Evolutionary conservation across 92 coral and sea anemone genomes (phyloP), one percentile per base, ranked within the genome.

Genomic region (Chrysogorgia sp.): DNA sequence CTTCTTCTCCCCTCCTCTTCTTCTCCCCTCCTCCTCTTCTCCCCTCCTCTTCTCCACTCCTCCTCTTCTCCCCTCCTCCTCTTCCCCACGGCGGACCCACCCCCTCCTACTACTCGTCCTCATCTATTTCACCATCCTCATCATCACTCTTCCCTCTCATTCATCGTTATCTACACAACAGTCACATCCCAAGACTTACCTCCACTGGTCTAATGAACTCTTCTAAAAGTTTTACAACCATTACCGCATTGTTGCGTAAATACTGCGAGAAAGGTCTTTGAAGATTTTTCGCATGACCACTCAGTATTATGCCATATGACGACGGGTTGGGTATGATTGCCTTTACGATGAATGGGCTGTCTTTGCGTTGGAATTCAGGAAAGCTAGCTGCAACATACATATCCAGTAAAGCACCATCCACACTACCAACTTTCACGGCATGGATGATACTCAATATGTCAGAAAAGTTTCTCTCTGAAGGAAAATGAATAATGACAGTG

Each of bases 241-340:
- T 6, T 17, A 55, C 74, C 24, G 74, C 74, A 29, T 67, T 67
- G 25, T 67, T 43, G 10, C 40, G 53, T 1, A 67, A 48, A 67
- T 40, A 37, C 2, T 2, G 15, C 33, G 30, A 29, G 24, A 67
- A 67, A 20, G 74, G 74, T 14, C 40, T 40, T 14, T 48, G 56
- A 22, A 67, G 74, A 17, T 67, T 67, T 24, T 3, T 37, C 20
- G 56, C 74, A 67, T 67, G 74, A 1, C 74, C 74, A 67, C 53
- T 48, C 6, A 67, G 40, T 48, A 20, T 34, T 17, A 67, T 23
- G 53, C 74, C 74, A n/a, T 43, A 67, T 10, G 34, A 13, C 1
- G 55, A 40, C 6, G 74, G 74, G 40, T 67, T 67, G 9, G 35
- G 12, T 20, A 67, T 67, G 34, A 67, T 25, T 35, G 32, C 40